Evolutionary conservation across 1,140 invertebrate species (phyloP).

Genomic region (Tetramorium alpestre): DNA sequence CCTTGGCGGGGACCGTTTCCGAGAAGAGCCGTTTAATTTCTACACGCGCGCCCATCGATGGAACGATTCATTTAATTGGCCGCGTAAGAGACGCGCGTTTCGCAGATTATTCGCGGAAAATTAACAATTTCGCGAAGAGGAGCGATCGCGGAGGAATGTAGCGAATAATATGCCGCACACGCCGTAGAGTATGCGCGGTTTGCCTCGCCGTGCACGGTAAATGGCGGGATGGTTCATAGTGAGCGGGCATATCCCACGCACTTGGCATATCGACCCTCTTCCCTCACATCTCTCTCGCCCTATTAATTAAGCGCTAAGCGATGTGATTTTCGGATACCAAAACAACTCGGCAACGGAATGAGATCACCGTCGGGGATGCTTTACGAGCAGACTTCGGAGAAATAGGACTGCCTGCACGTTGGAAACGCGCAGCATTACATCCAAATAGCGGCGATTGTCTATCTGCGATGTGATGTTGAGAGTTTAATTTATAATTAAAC

Average conservation of each 20-base stretch:
- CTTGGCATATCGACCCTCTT: conserved; percentile 35
- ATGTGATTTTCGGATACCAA: conserved; percentile 11
- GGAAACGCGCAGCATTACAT: background rate
- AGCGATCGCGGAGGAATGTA: conserved; percentile 2
- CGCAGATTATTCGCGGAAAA: background rate
- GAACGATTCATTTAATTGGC: background rate
- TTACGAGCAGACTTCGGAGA: background rate
- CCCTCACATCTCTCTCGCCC: background rate
- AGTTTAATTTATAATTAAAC: background rate
- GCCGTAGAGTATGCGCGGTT: conserved; percentile 35
- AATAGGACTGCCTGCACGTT: background rate
- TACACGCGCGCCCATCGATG: background rate
- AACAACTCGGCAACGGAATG: background rate
- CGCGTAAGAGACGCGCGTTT: background rate
- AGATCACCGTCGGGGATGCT: background rate
- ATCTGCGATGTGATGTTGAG: background rate
- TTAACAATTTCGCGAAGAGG: conserved; percentile 20
- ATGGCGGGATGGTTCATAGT: conserved; percentile 44
- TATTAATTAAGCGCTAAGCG: conserved; percentile 48
- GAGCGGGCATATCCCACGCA: conserved; percentile 31
- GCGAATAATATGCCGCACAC: conserved; percentile 25
- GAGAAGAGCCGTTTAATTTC: background rate
- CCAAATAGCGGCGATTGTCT: background rate
- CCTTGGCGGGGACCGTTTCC: background rate
- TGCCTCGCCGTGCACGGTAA: conserved; percentile 1